Evolutionary conservation across 2,113 vertebrate genomes (phyloP).

Genomic region (Anser cygnoides): DNA sequence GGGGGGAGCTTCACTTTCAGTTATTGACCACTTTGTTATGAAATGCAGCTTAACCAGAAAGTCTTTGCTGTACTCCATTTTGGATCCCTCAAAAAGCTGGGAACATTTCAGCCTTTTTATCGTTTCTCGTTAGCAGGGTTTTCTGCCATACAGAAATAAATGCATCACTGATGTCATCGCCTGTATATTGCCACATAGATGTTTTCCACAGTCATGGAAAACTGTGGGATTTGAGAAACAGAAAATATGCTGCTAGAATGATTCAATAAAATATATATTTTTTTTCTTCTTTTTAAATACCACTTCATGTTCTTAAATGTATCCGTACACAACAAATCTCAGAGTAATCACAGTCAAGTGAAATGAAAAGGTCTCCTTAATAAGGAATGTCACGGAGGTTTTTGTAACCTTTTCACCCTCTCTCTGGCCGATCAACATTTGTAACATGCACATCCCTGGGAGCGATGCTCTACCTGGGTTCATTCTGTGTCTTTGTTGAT

Average conservation of each 20-base stretch:
- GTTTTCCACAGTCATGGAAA: neutral
- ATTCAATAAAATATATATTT: neutral
- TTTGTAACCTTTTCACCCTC: neutral
- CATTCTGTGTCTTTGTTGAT: neutral
- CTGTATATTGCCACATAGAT: neutral
- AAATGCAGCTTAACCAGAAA: neutral
- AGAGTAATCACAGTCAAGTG: neutral
- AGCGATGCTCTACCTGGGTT: neutral
- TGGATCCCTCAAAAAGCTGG: neutral
- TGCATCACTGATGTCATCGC: neutral
- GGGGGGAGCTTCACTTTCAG: neutral
- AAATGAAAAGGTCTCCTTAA: neutral
- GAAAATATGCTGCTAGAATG: neutral
- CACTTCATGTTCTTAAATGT: neutral
- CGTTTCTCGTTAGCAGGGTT: neutral
- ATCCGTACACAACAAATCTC: neutral
- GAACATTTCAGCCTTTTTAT: neutral
- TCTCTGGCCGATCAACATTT: neutral
- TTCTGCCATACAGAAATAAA: neutral
- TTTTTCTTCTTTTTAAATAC: neutral
- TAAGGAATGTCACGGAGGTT: neutral
- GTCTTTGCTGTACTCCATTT: neutral
- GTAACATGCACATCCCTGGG: fast-evolving
- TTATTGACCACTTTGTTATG: neutral
- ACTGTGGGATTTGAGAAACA: neutral